Base-by-base conservation (phyloP, 1,140 invertebrate genomes). In the Catajapyx aquilonaris region DNA sequence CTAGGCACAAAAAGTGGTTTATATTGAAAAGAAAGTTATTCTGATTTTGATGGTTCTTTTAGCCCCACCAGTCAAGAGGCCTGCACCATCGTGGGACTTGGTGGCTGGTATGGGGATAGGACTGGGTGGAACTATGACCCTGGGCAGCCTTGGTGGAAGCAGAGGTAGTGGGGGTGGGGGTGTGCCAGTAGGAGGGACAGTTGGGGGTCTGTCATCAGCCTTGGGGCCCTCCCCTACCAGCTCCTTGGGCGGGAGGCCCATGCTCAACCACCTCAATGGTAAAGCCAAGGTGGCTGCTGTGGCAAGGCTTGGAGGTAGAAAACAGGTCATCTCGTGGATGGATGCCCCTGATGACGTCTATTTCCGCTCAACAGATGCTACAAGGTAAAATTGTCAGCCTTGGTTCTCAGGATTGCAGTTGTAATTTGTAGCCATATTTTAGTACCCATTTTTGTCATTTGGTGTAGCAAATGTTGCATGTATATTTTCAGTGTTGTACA, bases 261-360 rank as follows among this genome's bases (percentile, higher is more conserved):
- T 54, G 25, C 40, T 52, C n/a, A 56, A 50, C 39, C 57, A 57
- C 37, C 41, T 64, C 37, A 67, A 68, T 53, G 65, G 79, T 31
- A 74, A 80, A 52, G 73, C 75, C 37, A 78, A 77, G 48, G 50
- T 62, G 11, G 56, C 59, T 18, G 62, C 66, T 11, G 71, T 70
- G 62, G 73, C 64, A 33, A 62, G 67, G 42, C 62, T 71, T 44
- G 68, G 68, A 37, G 59, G 53, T 4, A 68, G 81, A 11, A 85
- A 87, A 50, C 84, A 87, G 62, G 81, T 90, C 32, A 87, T 94
- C 50, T 91, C 85, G 50, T 94, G 86, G 87, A 87, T 91, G 74
- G 88, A 95, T 61, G 88, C 88, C 32, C 88, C 88, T 3, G 88
- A 95, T 59, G 88, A 96, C 62, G 77, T 94, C 35, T 95, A 90